phyloP scores from a whole-genome alignment of 2,888 invertebrate genomes.

The Sarcophaga variegata region DNA sequence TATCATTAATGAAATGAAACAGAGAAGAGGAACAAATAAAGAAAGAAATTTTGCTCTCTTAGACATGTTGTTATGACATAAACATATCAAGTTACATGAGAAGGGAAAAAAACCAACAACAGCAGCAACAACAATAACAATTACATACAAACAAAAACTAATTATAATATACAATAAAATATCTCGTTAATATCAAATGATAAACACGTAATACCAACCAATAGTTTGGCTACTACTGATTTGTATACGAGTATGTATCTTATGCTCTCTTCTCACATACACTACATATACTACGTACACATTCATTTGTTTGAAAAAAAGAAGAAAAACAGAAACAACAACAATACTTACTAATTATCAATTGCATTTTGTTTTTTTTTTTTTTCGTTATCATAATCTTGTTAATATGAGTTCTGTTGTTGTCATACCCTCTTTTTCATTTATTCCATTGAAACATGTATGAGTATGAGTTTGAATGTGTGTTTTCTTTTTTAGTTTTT shows the following conservation, averaged over 20 bases:
- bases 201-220: conserved; percentile 23
- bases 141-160: conserved; percentile 10
- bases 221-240: conserved; percentile 8
- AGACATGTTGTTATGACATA: conserved; percentile 40
- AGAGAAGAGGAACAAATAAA: conserved; percentile 2
- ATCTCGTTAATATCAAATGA: conserved; percentile 37
- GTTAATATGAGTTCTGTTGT: neutral
- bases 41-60: conserved; percentile 22
- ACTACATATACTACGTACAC: neutral
- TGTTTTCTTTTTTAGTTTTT: neutral
- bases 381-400: neutral
- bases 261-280: neutral
- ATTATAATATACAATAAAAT: neutral
- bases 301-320: too few species aligned
- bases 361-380: neutral
- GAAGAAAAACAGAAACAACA: neutral
- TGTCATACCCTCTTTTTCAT: neutral
- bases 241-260: neutral
- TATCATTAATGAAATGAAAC: conserved; percentile 1
- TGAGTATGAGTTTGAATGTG: neutral
- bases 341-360: conserved; percentile 6
- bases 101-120: neutral
- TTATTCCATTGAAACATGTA: neutral
- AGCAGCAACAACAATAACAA: conserved; percentile 1
- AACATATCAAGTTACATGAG: conserved; percentile 53